Evolutionary conservation across 1,140 invertebrate species (phyloP), one percentile per base, ranked within the genome.

Genomic region (Chrysopa pallens): DNA sequence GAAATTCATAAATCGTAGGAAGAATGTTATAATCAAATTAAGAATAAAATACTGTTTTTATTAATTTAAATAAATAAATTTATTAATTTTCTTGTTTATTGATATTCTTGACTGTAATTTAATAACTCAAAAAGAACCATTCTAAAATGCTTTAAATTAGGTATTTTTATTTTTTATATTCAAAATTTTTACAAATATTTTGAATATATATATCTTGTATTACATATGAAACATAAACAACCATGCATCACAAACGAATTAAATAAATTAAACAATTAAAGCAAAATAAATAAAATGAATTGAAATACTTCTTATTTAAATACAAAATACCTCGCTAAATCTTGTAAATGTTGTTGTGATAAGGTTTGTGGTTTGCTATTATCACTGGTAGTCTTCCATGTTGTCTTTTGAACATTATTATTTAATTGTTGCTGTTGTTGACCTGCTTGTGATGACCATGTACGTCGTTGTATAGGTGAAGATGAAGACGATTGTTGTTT

Each of bases 371-470:
- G 38, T n/a, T 37, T 33, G 11, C 33, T 50, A 44, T 58, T 59
- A 37, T 46, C 47, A 56, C 59, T 59, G 8, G 60, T 62, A 43
- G 39, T 36, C 8, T 15, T 43, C 31, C 31, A 33, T 4, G 31
- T 33, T 31, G 15, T 43, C 27, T 8, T 39, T 29, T 68, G 64
- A 61, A 70, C 64, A 40, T 67, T 64, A 8, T 64, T 54, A 37
- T 66, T 59, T 14, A 58, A 54, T 7, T 54, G 42, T 36, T 62
- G 60, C 28, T 65, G 61, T 23, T 57, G 56, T 17, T 58, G 57
- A 7, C 68, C 63, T 58, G 70, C 67, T 51, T 79, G 74, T 49
- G 80, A 78, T 36, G 74, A 72, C 79, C 79, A 83, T 5, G 79
- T 82, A 49, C 76, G 63, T 42, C 79, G 66, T 39, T 69, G 69